Evolutionary conservation across 2,113 vertebrate species (phyloP), one percentile per base, ranked within the genome.

Genomic region (Tragelaphus scriptus): DNA sequence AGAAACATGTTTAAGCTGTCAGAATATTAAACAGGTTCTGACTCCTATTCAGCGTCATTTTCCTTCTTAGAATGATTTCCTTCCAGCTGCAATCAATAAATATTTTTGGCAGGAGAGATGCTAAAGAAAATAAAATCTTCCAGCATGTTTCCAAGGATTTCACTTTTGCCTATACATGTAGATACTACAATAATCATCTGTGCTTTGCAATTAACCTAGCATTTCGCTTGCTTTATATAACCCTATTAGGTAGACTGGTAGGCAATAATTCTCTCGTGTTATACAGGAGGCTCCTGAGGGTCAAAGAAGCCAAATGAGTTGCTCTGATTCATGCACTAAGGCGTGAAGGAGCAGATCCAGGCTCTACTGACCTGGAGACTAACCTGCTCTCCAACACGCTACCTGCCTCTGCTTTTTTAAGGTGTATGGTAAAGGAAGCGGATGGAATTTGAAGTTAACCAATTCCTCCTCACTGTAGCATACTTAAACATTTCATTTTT

Each of bases 1-100:
- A 98, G 88, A 95, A 96, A 93, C 56, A 79, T 44, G 40, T 75
- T 92, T 80, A 89, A 94, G 80, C 71, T 95, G 47, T 87, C 79
- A 93, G 53, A 96, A 88, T 94, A 93, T 56, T 93, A 97, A 96
- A 55, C 7, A 75, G 65, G 53, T 14, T 93, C 84, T 58, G 79
- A 95, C 32, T 95, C 84, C 81, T 44, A n/a, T 28, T 87, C 40
- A 90, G 77, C 36, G 25, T 85, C 93, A 79, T 92, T 96, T 92
- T 91, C 36, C 65, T n/a, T 94, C 49, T 84, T 26, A 5, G 59
- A 91, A 88, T 82, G 71, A 40, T 95, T 96, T 86, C 49, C 75
- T 94, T 93, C 61, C 59, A 96, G 86, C 47, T 97, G 84, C 79
- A 82, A 94, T 97, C 95, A 90, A 94, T 90, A 98, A 36, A 71